Evolutionary conservation across 2,113 vertebrate genomes (phyloP).

Genomic region (Leptosomus discolor): DNA sequence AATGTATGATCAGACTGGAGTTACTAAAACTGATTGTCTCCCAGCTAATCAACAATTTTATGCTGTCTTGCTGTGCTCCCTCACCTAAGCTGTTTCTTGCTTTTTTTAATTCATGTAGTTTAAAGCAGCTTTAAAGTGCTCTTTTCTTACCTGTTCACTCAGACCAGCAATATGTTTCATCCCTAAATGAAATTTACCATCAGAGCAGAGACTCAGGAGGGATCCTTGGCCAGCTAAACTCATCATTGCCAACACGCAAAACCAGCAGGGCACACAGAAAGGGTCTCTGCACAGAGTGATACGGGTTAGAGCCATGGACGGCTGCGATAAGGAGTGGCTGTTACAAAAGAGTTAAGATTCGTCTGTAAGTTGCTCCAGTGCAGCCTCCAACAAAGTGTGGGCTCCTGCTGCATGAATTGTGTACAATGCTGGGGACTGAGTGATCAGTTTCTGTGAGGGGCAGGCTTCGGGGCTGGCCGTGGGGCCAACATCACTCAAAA

Average conservation of each 20-base stretch:
- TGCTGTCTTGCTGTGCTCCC: not conserved
- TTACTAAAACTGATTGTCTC: not conserved
- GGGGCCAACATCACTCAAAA: not conserved
- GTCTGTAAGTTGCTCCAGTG: not conserved
- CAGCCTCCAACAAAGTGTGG: not conserved
- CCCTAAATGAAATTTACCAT: not conserved
- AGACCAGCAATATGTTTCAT: not conserved
- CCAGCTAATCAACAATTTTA: not conserved
- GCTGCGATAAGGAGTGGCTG: not conserved
- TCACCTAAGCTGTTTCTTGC: not conserved
- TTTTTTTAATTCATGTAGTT: not conserved
- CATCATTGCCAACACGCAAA: fast-evolving
- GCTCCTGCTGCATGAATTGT: not conserved
- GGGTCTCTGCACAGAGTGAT: not conserved
- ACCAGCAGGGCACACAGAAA: not conserved
- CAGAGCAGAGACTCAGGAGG: not conserved
- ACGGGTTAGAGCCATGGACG: not conserved
- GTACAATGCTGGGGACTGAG: not conserved
- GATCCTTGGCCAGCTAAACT: not conserved
- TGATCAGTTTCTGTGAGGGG: not conserved
- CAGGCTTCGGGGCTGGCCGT: not conserved
- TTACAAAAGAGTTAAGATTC: not conserved
- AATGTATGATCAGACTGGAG: not conserved
- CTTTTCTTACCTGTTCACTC: not conserved
- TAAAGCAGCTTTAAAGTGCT: not conserved